These are phyloP conservation scores for Rhineura floridana DNA, from an alignment of 2,113 vertebrate genomes.

Conservation along the genomic window DNA sequence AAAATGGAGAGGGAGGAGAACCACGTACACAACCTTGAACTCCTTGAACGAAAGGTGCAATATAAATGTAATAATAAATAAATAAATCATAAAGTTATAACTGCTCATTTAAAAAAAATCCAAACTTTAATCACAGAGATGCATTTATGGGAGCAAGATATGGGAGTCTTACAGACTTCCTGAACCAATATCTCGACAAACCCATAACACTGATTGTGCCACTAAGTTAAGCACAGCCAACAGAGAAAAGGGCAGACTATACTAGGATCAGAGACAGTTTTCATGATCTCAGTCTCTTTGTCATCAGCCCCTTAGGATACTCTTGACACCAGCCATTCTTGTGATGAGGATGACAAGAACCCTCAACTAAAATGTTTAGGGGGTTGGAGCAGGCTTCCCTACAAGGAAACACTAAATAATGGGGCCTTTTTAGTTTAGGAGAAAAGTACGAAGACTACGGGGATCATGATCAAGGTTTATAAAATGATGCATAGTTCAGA, in stretches of 20 bases:
- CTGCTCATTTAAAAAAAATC: slow-evolving; percentile 60
- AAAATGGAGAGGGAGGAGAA: no score
- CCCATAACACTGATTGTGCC: slow-evolving; percentile 30
- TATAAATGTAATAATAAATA: no score
- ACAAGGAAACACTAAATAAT: neutral
- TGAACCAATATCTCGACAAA: slow-evolving; percentile 27
- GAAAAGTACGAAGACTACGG: neutral
- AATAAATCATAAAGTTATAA: slow-evolving; percentile 65
- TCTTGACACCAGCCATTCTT: neutral
- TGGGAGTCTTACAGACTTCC: slow-evolving; percentile 42
- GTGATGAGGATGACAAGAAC: neutral
- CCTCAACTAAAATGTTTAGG: neutral
- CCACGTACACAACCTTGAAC: no score
- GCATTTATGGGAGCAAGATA: slow-evolving; percentile 54
- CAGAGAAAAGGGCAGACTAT: neutral
- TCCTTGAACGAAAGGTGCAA: no score
- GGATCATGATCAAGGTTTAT: neutral
- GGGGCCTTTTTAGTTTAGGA: neutral
- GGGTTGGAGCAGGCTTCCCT: neutral
- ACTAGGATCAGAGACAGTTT: slow-evolving; percentile 22
- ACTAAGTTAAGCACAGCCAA: neutral
- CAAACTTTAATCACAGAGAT: slow-evolving; percentile 56
- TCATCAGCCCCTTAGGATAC: neutral
- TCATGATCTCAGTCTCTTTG: slow-evolving; percentile 22
- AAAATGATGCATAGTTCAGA: neutral